phyloP scores from a whole-genome alignment of 1,140 invertebrate species.

The Homalodisca vitripennis region DNA sequence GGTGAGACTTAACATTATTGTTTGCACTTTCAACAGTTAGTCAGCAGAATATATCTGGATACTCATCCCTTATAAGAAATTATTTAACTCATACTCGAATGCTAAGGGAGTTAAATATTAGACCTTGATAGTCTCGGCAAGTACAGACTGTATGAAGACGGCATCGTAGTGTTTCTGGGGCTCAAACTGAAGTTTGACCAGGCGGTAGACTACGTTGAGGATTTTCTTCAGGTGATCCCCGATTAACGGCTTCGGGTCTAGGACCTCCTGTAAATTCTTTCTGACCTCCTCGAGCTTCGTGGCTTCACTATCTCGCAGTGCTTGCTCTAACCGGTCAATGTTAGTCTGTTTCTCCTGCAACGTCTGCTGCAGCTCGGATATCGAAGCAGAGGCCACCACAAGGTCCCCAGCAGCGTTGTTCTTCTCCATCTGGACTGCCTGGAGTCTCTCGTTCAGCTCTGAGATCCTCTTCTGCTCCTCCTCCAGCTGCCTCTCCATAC shows the following conservation, averaged over 20 bases:
- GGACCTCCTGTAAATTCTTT: conserved; percentile 1
- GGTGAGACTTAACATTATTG: no score
- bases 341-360: not conserved
- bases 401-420: not conserved
- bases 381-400: not conserved
- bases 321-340: conserved; percentile 8
- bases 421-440: not conserved
- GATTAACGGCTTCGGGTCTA: not conserved
- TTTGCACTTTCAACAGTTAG: no score
- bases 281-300: conserved; percentile 9
- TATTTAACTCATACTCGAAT: no score
- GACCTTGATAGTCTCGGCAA: conserved; percentile 23
- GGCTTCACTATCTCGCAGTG: not conserved
- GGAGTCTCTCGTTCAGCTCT: not conserved
- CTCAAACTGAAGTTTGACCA: conserved; percentile 11
- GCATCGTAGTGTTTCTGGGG: conserved; percentile 1
- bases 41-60: no score
- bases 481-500: not conserved
- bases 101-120: no score
- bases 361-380: not conserved
- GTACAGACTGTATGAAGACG: not conserved
- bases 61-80: no score
- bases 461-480: not conserved
- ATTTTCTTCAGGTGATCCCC: conserved; percentile 16
- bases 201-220: not conserved